A percentile compares a stretch with the other conserved stretches of the same genome.
phyloP scores from a whole-genome alignment of 2,113 vertebrate species.

The Myotis brandtii region DNA sequence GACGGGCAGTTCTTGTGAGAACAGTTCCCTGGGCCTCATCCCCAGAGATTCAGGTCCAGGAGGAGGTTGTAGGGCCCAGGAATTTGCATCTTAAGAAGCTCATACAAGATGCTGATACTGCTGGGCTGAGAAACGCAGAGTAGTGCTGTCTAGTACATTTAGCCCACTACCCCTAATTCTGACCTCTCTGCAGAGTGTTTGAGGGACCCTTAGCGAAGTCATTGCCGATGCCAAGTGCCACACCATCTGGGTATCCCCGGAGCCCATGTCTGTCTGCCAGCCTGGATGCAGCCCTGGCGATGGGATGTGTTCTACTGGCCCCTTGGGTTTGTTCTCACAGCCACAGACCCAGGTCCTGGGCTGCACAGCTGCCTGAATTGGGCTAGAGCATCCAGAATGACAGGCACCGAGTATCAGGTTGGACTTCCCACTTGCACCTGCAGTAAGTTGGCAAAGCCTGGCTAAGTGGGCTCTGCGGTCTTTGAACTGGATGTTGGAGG shows the following conservation, averaged over 20 bases:
- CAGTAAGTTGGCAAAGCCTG: neutral
- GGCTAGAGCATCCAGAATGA: neutral
- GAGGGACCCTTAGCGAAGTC: neutral
- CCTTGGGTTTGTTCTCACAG: neutral
- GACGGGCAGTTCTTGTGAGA: neutral
- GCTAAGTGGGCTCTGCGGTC: neutral
- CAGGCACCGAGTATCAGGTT: accelerated
- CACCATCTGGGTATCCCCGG: neutral
- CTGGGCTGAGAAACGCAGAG: neutral
- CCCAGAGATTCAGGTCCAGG: neutral
- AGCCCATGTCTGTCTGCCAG: neutral
- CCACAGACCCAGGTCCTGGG: neutral
- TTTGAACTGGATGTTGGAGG: neutral
- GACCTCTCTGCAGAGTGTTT: neutral
- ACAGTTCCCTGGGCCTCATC: neutral
- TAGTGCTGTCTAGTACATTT: neutral
- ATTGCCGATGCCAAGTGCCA: neutral
- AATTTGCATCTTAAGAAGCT: neutral
- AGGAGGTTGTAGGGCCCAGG: accelerated
- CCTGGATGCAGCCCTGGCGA: neutral
- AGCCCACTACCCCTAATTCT: neutral
- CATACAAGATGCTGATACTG: neutral
- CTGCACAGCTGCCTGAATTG: neutral
- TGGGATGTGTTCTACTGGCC: neutral
- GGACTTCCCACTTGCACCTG: neutral